These are phyloP conservation scores for Tachina lurida DNA, from an alignment of 2,888 invertebrate species.

Conservation along the genomic window DNA sequence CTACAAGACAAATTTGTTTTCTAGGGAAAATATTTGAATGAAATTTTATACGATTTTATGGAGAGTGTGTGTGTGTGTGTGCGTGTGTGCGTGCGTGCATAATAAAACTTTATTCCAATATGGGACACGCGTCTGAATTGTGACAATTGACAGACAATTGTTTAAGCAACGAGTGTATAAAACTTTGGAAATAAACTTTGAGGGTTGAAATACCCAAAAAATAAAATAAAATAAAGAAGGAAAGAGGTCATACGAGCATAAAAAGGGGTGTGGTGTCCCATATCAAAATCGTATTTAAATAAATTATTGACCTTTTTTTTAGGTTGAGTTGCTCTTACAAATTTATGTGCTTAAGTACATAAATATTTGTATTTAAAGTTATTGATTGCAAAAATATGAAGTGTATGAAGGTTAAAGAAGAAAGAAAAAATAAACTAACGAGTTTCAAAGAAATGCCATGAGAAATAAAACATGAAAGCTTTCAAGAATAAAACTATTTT, in stretches of 20 bases:
- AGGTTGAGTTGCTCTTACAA: constrained; percentile 35
- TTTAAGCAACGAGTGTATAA: neutral
- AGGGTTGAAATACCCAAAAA: constrained; percentile 45
- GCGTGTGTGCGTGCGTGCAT: constrained; percentile 2
- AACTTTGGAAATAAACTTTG: neutral
- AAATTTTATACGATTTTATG: constrained; percentile 38
- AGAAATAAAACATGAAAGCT: neutral
- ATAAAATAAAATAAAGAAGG: constrained; percentile 8
- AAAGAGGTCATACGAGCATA: constrained; percentile 30
- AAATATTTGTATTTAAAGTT: constrained; percentile 46
- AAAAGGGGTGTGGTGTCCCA: constrained; percentile 68
- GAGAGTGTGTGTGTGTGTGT: neutral
- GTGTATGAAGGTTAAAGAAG: neutral
- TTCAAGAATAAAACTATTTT: neutral
- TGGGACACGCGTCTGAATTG: constrained; percentile 75
- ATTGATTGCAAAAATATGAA: constrained; percentile 22
- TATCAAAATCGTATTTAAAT: constrained; percentile 67
- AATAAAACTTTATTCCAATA: constrained; percentile 69
- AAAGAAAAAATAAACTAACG: constrained; percentile 17
- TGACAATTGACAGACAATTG: constrained; percentile 55
- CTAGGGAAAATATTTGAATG: constrained; percentile 43
- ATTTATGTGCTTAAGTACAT: constrained; percentile 41
- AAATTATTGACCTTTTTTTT: constrained; percentile 69
- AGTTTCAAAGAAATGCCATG: neutral
- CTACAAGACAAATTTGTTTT: constrained; percentile 66